Conservation (phyloP, 1,140 invertebrate species). For the Pachyrhynchus sulphureomaculatus region DNA sequence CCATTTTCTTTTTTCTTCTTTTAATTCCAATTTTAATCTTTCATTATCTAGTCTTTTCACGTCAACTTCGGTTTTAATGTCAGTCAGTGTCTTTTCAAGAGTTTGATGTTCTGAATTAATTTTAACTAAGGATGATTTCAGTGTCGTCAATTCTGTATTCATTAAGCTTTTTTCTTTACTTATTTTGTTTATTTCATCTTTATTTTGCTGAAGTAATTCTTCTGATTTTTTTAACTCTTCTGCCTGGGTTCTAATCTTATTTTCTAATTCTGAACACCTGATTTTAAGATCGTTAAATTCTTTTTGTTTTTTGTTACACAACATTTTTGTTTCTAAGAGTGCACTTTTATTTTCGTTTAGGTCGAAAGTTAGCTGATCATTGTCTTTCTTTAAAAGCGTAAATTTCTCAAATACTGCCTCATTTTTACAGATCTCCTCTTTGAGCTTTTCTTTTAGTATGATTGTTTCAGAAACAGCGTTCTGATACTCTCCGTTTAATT, state of each 20-base stretch:
- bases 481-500: not conserved
- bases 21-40: too few species aligned
- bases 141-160: not conserved
- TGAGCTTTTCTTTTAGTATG: not conserved
- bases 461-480: too few species aligned
- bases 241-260: not conserved
- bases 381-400: not conserved
- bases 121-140: not conserved
- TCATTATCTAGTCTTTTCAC: too few species aligned
- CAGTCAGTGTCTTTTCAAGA: too few species aligned
- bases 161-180: not conserved
- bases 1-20: too few species aligned
- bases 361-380: not conserved
- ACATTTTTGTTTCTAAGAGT: not conserved
- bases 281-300: not conserved
- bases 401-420: not conserved
- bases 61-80: too few species aligned
- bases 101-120: not conserved
- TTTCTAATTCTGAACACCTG: not conserved
- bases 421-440: not conserved
- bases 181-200: not conserved
- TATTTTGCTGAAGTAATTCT: not conserved
- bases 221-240: not conserved
- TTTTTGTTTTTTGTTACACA: not conserved
- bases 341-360: not conserved